These are phyloP conservation scores for Mugil cephalus DNA, from an alignment of 2,113 vertebrate genomes.

Conservation along the genomic window DNA sequence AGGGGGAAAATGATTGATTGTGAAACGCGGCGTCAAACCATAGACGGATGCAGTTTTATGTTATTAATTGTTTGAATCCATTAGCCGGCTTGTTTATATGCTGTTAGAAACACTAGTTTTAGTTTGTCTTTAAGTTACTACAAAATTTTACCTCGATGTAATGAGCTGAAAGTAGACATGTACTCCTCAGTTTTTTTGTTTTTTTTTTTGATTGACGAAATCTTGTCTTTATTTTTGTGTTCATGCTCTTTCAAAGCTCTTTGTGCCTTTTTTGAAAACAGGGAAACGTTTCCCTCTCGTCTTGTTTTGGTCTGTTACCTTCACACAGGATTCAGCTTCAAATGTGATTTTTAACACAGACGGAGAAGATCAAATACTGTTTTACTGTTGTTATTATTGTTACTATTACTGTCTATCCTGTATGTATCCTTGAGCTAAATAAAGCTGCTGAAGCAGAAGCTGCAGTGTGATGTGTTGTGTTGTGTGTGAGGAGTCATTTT, in stretches of 20 bases:
- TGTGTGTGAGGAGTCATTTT: too few species aligned
- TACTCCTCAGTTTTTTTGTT: conserved; percentile 16
- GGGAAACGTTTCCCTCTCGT: not conserved
- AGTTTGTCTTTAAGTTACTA: conserved; percentile 15
- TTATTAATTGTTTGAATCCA: not conserved
- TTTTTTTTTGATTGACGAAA: conserved; percentile 1
- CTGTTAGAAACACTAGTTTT: conserved; percentile 28
- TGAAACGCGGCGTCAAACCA: not conserved
- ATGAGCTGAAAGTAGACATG: not conserved
- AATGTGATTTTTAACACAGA: not conserved
- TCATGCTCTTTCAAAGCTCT: conserved; percentile 4
- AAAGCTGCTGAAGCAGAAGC: conserved; percentile 41
- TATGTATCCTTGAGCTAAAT: conserved; percentile 47
- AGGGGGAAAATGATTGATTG: too few species aligned
- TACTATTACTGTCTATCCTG: conserved; percentile 24
- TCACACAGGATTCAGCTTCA: conserved; percentile 1
- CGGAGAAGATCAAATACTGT: not conserved
- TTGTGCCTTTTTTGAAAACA: conserved; percentile 33
- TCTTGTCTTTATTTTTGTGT: conserved; percentile 16
- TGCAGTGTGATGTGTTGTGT: not conserved
- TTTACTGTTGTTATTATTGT: not conserved
- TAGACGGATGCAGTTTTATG: not conserved
- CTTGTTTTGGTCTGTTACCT: conserved; percentile 1
- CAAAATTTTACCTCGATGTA: conserved; percentile 21
- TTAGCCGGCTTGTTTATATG: not conserved